Conservation (phyloP, 2,797 vertebrate species). For the Sardinella longiceps region DNA sequence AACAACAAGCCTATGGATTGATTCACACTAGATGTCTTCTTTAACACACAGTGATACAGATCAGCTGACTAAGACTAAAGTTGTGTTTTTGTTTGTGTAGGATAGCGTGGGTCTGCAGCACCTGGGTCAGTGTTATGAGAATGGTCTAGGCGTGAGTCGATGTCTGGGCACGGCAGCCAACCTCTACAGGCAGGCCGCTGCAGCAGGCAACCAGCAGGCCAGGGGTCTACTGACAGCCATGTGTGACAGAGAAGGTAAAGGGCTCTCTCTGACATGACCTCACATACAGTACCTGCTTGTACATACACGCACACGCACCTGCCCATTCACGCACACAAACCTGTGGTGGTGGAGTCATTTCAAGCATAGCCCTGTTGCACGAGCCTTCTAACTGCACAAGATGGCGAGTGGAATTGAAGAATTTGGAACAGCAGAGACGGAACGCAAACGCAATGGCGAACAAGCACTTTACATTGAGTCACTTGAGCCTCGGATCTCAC, state of each 20-base stretch:
- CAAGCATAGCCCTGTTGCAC: no score
- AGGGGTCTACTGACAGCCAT: slow-evolving; percentile 65
- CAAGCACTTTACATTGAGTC: no score
- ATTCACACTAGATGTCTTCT: no score
- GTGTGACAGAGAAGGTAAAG: slow-evolving; percentile 63
- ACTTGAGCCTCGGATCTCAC: no score
- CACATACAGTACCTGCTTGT: slow-evolving; percentile 31
- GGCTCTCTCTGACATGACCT: no score
- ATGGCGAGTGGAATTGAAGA: no score
- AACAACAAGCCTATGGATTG: no score
- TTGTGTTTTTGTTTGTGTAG: slow-evolving; percentile 66
- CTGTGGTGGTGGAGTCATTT: no score
- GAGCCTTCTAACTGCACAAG: no score
- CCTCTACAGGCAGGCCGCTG: slow-evolving; percentile 78
- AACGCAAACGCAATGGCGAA: no score
- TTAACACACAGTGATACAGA: background rate
- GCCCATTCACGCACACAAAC: slow-evolving; percentile 25
- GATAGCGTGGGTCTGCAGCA: slow-evolving; percentile 83
- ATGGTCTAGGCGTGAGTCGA: slow-evolving; percentile 81
- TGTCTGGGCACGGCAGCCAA: slow-evolving; percentile 70
- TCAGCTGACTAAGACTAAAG: background rate
- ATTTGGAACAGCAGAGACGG: no score
- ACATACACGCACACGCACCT: slow-evolving; percentile 32
- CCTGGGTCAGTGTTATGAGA: slow-evolving; percentile 87
- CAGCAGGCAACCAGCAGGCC: slow-evolving; percentile 73